Conservation (phyloP, 2,113 vertebrate species). For the Thinocorus orbignyianus region DNA sequence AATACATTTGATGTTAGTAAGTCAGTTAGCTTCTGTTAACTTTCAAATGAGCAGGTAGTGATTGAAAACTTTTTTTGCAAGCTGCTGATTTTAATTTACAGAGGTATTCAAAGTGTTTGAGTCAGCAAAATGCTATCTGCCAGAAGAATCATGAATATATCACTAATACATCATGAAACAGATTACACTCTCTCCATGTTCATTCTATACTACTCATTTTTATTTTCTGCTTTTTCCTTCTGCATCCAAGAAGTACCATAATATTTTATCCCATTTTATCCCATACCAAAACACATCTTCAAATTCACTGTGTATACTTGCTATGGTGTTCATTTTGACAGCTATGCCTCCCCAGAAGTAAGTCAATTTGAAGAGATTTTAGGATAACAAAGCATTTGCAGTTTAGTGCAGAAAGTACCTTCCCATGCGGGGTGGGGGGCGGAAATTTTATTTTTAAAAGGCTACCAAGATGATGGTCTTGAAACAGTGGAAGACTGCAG, state of each 20-base stretch:
- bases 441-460: neutral
- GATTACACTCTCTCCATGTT: neutral
- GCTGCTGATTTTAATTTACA: neutral
- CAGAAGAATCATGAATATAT: neutral
- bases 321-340: neutral
- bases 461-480: neutral
- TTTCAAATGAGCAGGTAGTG: neutral
- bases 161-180: neutral
- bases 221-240: neutral
- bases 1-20: neutral
- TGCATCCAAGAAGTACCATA: neutral
- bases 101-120: neutral
- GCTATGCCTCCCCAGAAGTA: neutral
- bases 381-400: neutral
- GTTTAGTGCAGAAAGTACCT: neutral
- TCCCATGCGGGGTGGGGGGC: rapidly evolving
- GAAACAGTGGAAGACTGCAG: neutral
- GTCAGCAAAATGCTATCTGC: neutral
- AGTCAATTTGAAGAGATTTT: neutral
- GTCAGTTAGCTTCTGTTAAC: neutral
- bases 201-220: neutral
- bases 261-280: neutral
- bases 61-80: neutral
- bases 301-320: neutral
- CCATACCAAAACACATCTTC: neutral